Percentiles rank a stretch among this genome's conserved stretches.
phyloP scores from a whole-genome alignment of 2,888 invertebrate genomes.

The Chelonus formosanus region DNA sequence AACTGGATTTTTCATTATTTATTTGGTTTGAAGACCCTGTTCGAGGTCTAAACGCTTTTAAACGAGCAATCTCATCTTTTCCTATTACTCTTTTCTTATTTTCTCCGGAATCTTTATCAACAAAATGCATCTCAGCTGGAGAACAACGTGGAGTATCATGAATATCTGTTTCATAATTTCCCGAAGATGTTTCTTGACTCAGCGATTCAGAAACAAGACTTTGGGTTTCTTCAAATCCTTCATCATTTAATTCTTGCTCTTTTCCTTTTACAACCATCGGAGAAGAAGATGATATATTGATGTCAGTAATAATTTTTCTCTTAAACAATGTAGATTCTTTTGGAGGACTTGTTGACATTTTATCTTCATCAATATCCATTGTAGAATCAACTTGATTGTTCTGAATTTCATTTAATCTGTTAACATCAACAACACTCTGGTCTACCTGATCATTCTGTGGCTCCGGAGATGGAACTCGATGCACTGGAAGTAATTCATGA shows the following conservation, averaged over 20 bases:
- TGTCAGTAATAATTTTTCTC: constrained; percentile 61
- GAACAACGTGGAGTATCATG: constrained; percentile 66
- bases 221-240: constrained; percentile 91
- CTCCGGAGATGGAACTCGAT: constrained; percentile 33
- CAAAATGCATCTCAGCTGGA: constrained; percentile 53
- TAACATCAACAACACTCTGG: constrained; percentile 20
- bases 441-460: constrained; percentile 28
- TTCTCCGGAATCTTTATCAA: constrained; percentile 35
- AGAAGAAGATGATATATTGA: constrained; percentile 66
- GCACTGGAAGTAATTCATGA: constrained; percentile 30
- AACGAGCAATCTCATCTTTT: constrained; percentile 39
- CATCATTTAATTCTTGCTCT: constrained; percentile 83
- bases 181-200: constrained; percentile 85
- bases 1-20: constrained; percentile 53
- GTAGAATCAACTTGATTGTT: constrained; percentile 4
- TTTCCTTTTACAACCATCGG: constrained; percentile 54
- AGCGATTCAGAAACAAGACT: constrained; percentile 87
- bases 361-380: constrained; percentile 24
- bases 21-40: constrained; percentile 7
- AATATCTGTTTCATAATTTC: constrained; percentile 72
- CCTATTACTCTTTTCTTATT: constrained; percentile 38
- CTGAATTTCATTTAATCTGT: background rate
- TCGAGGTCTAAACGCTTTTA: constrained; percentile 39
- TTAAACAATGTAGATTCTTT: constrained; percentile 44
- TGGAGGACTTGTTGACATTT: constrained; percentile 8